A percentile compares a stretch with the other conserved stretches of the same genome.
Conservation (phyloP, 2,888 invertebrate species). For the Dyspetes luteomarginatus region DNA sequence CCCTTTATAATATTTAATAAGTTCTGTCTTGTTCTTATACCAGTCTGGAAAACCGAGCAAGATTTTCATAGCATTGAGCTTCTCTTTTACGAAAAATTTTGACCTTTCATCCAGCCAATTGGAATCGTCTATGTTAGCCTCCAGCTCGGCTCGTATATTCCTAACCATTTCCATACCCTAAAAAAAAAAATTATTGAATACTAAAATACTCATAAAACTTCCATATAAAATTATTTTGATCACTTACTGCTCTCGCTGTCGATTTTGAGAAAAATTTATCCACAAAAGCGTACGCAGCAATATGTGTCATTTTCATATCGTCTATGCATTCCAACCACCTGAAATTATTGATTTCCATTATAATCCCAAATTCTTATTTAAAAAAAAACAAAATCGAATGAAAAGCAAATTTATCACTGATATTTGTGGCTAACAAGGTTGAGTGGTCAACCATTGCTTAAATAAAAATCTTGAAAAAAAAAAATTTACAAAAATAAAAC, state of each 20-base stretch:
- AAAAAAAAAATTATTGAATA: neutral
- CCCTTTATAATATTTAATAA: conserved; percentile 84
- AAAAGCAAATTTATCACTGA: neutral
- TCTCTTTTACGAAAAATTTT: conserved; percentile 84
- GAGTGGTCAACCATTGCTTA: too few species aligned
- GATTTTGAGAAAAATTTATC: conserved; percentile 53
- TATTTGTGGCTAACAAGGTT: too few species aligned
- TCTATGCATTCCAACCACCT: conserved; percentile 59
- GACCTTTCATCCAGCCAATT: conserved; percentile 86
- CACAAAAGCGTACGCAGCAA: conserved; percentile 53
- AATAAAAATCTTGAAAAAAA: too few species aligned
- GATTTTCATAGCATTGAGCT: conserved; percentile 84
- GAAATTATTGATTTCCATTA: neutral
- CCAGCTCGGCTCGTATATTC: conserved; percentile 84
- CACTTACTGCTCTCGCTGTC: conserved; percentile 49
- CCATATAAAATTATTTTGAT: neutral
- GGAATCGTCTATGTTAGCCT: conserved; percentile 83
- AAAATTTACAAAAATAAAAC: too few species aligned
- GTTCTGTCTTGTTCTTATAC: conserved; percentile 83
- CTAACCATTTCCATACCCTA: conserved; percentile 84
- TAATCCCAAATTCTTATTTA: too few species aligned
- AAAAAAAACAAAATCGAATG: neutral
- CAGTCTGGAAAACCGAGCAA: conserved; percentile 86
- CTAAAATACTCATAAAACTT: neutral
- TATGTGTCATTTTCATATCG: conserved; percentile 57